These are phyloP conservation scores for Galaxea fascicularis DNA, from an alignment of 92 coral and sea anemone genomes.

Conservation along the genomic window DNA sequence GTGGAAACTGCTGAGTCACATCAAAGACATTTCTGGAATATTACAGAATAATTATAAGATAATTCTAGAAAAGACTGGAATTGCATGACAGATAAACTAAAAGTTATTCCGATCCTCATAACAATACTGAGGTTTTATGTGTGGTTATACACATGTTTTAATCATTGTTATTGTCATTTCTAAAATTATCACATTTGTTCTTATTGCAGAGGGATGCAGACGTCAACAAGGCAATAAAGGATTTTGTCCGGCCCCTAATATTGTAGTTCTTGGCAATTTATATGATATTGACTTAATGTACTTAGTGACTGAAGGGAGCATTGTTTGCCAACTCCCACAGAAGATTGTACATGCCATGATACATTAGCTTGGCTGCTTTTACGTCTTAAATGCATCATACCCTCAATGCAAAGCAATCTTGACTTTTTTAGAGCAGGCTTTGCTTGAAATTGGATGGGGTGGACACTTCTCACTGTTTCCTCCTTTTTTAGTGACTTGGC, in stretches of 20 bases:
- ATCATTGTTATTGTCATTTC: too few species aligned
- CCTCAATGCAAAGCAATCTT: conserved; percentile 38
- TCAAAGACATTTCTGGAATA: too few species aligned
- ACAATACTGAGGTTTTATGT: neutral
- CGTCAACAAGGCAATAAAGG: conserved; percentile 28
- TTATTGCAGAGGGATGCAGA: conserved; percentile 52
- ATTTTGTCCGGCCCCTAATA: conserved; percentile 53
- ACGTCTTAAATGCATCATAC: conserved; percentile 38
- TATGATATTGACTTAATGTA: conserved; percentile 37
- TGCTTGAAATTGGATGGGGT: conserved; percentile 53
- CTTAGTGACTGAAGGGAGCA: conserved; percentile 46
- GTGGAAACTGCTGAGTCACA: too few species aligned
- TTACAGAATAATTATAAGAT: too few species aligned
- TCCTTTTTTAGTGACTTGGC: conserved; percentile 3
- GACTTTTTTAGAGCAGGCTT: conserved; percentile 46
- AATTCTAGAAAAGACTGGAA: too few species aligned
- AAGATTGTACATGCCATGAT: conserved; percentile 27
- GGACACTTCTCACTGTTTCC: conserved; percentile 51
- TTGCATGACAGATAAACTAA: too few species aligned
- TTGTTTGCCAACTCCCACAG: conserved; percentile 48
- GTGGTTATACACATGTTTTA: conserved; percentile 18
- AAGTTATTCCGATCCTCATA: too few species aligned
- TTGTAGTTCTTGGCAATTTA: conserved; percentile 39
- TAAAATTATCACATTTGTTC: too few species aligned
- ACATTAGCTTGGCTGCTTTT: conserved; percentile 31